These are phyloP conservation scores for Crotalus viridis DNA, from an alignment of 2,113 vertebrate species.

Conservation along the genomic window DNA sequence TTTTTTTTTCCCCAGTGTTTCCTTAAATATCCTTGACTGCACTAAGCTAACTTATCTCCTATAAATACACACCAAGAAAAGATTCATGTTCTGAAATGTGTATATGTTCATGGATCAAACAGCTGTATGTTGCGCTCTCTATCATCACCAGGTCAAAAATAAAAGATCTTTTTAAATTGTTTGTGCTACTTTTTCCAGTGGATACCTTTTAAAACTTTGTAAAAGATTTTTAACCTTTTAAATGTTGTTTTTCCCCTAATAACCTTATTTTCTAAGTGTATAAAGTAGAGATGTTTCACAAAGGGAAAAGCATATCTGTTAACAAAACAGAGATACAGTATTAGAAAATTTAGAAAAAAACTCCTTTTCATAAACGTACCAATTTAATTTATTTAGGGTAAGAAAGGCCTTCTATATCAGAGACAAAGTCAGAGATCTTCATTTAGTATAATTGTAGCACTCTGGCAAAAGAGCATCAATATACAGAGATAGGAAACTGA, in stretches of 20 bases:
- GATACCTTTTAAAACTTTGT: neutral
- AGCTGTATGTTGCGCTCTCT: neutral
- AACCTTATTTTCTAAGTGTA: neutral
- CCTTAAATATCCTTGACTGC: neutral
- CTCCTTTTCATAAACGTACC: neutral
- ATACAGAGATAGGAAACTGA: neutral
- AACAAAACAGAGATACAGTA: neutral
- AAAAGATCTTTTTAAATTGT: neutral
- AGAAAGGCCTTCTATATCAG: neutral
- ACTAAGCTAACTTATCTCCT: neutral
- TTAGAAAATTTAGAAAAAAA: neutral
- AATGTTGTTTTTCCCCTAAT: fast-evolving
- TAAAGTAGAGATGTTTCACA: neutral
- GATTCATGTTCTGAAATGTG: neutral
- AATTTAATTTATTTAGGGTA: neutral
- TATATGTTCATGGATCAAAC: neutral
- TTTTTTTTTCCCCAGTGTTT: neutral
- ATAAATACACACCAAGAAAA: fast-evolving
- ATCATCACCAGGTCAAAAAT: neutral
- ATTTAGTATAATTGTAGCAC: fast-evolving
- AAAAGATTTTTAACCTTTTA: neutral
- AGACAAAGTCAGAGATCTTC: fast-evolving
- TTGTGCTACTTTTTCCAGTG: neutral
- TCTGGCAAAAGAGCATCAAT: no score
- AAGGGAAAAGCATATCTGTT: neutral